Conservation (phyloP, 1,140 invertebrate genomes). For the Diploscapter pachys region DNA sequence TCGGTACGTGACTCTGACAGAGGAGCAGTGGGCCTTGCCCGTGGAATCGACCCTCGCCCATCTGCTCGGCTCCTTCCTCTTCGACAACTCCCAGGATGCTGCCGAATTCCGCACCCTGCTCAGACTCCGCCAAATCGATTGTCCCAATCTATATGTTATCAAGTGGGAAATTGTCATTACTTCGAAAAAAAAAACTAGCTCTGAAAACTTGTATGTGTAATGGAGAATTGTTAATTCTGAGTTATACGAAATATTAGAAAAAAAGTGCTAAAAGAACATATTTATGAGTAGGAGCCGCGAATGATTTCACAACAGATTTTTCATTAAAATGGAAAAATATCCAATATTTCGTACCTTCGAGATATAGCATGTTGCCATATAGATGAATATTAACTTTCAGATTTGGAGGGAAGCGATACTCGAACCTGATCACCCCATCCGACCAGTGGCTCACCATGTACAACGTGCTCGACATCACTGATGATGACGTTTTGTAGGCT, state of each 20-base stretch:
- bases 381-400: background rate
- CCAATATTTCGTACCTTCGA: background rate
- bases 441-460: conserved; percentile 31
- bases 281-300: no score
- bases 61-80: conserved; percentile 17
- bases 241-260: no score
- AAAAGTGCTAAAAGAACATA: no score
- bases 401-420: conserved; percentile 1
- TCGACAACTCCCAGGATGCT: conserved; percentile 10
- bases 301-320: no score
- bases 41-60: conserved; percentile 18
- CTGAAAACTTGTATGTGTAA: no score
- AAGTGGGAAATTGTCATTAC: conserved; percentile 3
- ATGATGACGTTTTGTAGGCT: conserved; percentile 25
- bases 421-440: conserved; percentile 20
- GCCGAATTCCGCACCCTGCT: conserved; percentile 13
- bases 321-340: no score
- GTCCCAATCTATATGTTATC: background rate
- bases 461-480: conserved; percentile 32
- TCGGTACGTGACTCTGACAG: conserved; percentile 16
- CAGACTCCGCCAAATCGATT: conserved; percentile 4
- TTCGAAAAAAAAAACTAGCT: background rate
- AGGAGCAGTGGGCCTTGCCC: conserved; percentile 24
- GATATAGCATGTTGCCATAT: conserved; percentile 17
- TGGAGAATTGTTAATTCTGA: no score